Evolutionary conservation across 2,797 vertebrate species (phyloP), one percentile per base, ranked within the genome.

Genomic region (Lagocephalus sceleratus): DNA sequence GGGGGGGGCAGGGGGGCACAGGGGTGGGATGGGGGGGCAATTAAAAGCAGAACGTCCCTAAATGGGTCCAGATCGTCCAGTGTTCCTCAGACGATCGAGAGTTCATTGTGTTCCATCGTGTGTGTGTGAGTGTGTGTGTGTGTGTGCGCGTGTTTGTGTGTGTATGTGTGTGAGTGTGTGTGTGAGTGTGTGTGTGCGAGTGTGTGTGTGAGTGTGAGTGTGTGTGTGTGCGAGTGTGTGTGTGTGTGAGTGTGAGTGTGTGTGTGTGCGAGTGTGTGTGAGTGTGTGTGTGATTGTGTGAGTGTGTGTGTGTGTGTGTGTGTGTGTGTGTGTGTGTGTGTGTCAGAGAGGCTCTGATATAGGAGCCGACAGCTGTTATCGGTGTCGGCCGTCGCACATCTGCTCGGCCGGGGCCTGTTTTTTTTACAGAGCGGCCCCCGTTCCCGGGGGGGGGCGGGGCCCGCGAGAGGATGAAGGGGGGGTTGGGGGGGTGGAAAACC

Each of bases 291-390:
- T n/a, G n/a, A n/a, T n/a, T n/a, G n/a, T n/a, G n/a, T n/a, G n/a
- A n/a, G n/a, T n/a, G n/a, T n/a, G n/a, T n/a, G n/a, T n/a, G n/a
- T n/a, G n/a, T n/a, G n/a, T n/a, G n/a, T 21, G 42, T 17, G 47
- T 53, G 49, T 44, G 23, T 51, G 62, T 32, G 8, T 12, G 41
- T 16, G 47, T 54, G 49, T 41, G 23, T 51, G 60, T 25, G 54
- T 39, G 64, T 64, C 41, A 48, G 71, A 66, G 6, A 41, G 1
- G 39, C 6, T 66, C 68, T 70, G 72, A 78, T 55, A 82, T 63
- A 75, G 45, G 78, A 79, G 73, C 73, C 32, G 76, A 82, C 85
- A 87, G 87, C 85, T 85, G 85, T 77, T 75, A 49, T 61, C 63
- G 49, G 76, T 59, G 70, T 70, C 55, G 58, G 52, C 64, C 68